Evolutionary conservation across 2,888 invertebrate genomes (phyloP).

Genomic region (Hydriomena furcata): DNA sequence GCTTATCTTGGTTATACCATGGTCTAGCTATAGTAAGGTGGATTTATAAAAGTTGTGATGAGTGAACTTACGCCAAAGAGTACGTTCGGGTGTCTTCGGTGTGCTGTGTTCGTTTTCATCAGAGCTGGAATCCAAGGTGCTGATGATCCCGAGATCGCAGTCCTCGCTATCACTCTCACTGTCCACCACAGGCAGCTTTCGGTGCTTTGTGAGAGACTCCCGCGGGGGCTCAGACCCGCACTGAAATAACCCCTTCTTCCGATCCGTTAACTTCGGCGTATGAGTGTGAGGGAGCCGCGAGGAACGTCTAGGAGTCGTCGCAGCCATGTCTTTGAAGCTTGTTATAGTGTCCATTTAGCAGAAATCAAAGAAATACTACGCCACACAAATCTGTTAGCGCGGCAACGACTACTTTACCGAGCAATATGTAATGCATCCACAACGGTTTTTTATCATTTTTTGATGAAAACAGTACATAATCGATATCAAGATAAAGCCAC

Average conservation of each 20-base stretch:
- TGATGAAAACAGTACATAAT: slow-evolving; percentile 11
- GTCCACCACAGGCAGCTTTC: slow-evolving; percentile 69
- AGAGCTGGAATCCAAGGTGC: slow-evolving; percentile 79
- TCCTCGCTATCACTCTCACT: slow-evolving; percentile 79
- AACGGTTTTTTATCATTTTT: slow-evolving; percentile 13
- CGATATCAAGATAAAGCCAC: slow-evolving; percentile 20
- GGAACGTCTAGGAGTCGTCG: slow-evolving; percentile 70
- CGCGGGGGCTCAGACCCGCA: slow-evolving; percentile 47
- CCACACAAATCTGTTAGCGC: slow-evolving; percentile 20
- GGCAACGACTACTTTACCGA: slow-evolving; percentile 30
- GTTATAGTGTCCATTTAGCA: slow-evolving; percentile 32
- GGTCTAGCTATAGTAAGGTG: no score
- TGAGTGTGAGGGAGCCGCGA: slow-evolving; percentile 64
- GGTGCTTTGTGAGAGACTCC: slow-evolving; percentile 70
- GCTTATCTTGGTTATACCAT: no score
- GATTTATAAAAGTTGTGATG: no score
- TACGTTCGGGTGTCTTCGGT: slow-evolving; percentile 66
- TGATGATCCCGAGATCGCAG: slow-evolving; percentile 83
- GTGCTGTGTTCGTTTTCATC: slow-evolving; percentile 65
- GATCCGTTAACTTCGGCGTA: slow-evolving; percentile 84
- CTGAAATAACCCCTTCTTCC: slow-evolving; percentile 86
- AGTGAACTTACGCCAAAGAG: slow-evolving; percentile 67
- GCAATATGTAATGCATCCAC: slow-evolving; percentile 17
- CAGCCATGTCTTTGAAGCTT: slow-evolving; percentile 57
- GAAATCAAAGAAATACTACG: slow-evolving; percentile 23